phyloP scores from a whole-genome alignment of 2,888 invertebrate species.

The Cyclophora albipunctata region DNA sequence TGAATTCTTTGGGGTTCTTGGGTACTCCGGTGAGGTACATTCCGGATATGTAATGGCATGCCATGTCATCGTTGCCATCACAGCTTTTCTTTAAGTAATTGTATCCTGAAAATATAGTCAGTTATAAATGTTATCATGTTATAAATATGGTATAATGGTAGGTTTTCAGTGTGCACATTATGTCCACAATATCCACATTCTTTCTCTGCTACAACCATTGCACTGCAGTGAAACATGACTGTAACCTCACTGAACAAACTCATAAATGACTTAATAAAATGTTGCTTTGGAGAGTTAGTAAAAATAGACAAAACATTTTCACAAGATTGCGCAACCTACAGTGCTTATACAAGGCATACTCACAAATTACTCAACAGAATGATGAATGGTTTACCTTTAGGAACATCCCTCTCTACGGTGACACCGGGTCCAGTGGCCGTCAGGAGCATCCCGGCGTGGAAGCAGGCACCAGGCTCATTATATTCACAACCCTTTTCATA shows the following conservation, averaged over 20 bases:
- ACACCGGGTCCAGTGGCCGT: slow-evolving; percentile 76
- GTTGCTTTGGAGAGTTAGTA: too few species aligned
- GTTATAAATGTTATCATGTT: background rate
- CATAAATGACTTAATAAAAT: too few species aligned
- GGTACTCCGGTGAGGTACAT: slow-evolving; percentile 86
- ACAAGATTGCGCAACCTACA: too few species aligned
- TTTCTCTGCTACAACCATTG: too few species aligned
- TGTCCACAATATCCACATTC: too few species aligned
- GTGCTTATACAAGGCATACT: too few species aligned
- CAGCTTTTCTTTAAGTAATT: slow-evolving; percentile 77
- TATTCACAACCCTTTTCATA: slow-evolving; percentile 86
- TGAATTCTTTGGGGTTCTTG: slow-evolving; percentile 65
- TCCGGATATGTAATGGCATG: slow-evolving; percentile 87
- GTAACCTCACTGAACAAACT: too few species aligned
- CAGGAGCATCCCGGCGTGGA: slow-evolving; percentile 83
- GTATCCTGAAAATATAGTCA: slow-evolving; percentile 55
- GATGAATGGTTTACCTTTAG: slow-evolving; percentile 58
- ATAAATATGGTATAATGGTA: background rate
- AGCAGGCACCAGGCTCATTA: slow-evolving; percentile 81
- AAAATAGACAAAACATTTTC: too few species aligned
- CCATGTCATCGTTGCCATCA: slow-evolving; percentile 76
- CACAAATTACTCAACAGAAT: too few species aligned
- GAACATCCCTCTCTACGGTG: slow-evolving; percentile 73
- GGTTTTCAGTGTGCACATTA: too few species aligned
- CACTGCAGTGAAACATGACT: too few species aligned